These are phyloP conservation scores for Macrosiphum euphorbiae DNA, from an alignment of 2,888 invertebrate species.

Conservation along the genomic window DNA sequence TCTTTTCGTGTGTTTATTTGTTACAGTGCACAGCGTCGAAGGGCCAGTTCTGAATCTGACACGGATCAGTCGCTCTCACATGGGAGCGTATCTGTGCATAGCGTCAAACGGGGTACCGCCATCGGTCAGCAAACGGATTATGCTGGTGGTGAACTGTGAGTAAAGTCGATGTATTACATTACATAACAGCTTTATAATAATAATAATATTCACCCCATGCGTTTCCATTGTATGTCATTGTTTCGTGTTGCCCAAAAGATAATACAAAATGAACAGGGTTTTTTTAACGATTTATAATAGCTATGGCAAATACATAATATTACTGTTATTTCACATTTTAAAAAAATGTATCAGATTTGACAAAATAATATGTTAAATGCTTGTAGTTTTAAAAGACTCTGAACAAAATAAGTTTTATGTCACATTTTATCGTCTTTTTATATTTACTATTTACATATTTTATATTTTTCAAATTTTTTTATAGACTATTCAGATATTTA, in stretches of 20 bases:
- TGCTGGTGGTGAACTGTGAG: conserved; percentile 87
- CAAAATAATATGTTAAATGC: background rate
- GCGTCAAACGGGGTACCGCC: conserved; percentile 91
- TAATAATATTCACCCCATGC: background rate
- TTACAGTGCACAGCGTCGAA: conserved; percentile 73
- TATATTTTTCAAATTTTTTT: background rate
- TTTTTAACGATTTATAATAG: background rate
- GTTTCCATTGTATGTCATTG: background rate
- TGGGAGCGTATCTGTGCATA: conserved; percentile 86
- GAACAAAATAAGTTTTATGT: background rate
- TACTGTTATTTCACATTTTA: background rate
- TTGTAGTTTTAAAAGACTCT: background rate
- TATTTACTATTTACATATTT: background rate
- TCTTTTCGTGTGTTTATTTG: conserved; percentile 35
- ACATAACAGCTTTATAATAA: background rate
- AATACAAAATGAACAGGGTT: background rate
- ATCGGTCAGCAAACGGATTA: conserved; percentile 89
- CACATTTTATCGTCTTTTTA: background rate
- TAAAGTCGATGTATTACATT: conserved; percentile 1
- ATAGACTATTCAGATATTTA: background rate
- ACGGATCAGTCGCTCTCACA: conserved; percentile 81
- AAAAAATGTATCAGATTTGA: background rate
- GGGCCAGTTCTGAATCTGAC: conserved; percentile 76
- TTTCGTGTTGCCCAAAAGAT: background rate
- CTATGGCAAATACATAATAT: background rate